These are phyloP conservation scores for Xanthia icteritia DNA, from an alignment of 2,888 invertebrate species.

Conservation along the genomic window DNA sequence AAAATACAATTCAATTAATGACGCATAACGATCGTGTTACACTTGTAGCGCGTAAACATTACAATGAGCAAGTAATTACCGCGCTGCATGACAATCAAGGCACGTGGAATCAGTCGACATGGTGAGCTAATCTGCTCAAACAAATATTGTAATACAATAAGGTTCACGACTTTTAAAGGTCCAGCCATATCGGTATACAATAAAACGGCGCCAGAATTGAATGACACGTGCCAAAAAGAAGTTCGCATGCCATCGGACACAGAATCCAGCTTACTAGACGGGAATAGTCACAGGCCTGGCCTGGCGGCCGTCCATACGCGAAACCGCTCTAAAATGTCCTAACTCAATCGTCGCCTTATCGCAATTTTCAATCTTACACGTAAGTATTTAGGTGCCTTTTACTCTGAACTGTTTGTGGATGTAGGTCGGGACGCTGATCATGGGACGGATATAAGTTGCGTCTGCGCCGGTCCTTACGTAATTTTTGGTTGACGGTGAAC, in stretches of 20 bases:
- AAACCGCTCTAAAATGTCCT: conserved; percentile 75
- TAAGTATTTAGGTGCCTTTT: conserved; percentile 77
- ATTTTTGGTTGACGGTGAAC: conserved; percentile 87
- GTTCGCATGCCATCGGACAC: conserved; percentile 82
- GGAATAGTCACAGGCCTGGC: conserved; percentile 90
- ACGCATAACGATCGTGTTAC: conserved; percentile 74
- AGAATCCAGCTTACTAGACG: conserved; percentile 86
- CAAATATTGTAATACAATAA: conserved; percentile 39
- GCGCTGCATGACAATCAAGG: conserved; percentile 64
- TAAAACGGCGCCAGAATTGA: conserved; percentile 81
- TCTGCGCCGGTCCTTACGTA: conserved; percentile 88
- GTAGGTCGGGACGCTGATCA: conserved; percentile 72
- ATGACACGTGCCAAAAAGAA: conserved; percentile 83
- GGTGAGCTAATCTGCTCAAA: conserved; percentile 55
- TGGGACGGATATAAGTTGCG: conserved; percentile 86
- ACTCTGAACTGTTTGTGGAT: conserved; percentile 68
- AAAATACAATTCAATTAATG: conserved; percentile 76
- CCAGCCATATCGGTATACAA: conserved; percentile 61
- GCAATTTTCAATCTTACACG: conserved; percentile 80
- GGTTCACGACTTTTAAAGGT: conserved; percentile 48
- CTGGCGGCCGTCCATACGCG: conserved; percentile 87
- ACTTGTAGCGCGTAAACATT: conserved; percentile 71
- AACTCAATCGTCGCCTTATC: conserved; percentile 73
- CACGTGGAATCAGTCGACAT: conserved; percentile 63
- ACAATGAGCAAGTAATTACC: conserved; percentile 69